Conservation (phyloP, 92 coral and sea anemone species). For the Actinostola sp. region DNA sequence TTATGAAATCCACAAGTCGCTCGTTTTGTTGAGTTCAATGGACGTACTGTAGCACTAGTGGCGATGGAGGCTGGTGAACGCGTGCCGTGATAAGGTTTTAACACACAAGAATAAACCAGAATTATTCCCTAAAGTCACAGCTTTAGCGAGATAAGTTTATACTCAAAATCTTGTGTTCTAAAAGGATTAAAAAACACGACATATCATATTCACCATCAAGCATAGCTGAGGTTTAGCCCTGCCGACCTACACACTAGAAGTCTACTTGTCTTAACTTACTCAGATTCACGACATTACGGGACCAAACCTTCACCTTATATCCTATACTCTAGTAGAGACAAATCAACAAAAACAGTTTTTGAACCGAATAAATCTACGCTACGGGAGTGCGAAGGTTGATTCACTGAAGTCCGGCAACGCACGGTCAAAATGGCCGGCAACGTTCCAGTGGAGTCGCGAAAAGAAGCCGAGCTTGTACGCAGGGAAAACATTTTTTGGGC, state of each 20-base stretch:
- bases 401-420: too few relatives aligned
- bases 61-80: too few relatives aligned
- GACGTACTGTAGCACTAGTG: too few relatives aligned
- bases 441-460: too few relatives aligned
- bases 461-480: too few relatives aligned
- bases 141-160: conserved; percentile 18
- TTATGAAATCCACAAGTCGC: too few relatives aligned
- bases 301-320: not conserved
- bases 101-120: not conserved
- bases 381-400: too few relatives aligned
- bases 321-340: not conserved
- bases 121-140: not conserved
- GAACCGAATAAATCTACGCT: not conserved
- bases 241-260: not conserved
- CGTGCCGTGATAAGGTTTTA: not conserved
- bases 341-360: too few relatives aligned
- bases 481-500: too few relatives aligned
- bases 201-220: conserved; percentile 17
- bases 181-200: conserved; percentile 22
- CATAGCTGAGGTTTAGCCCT: conserved; percentile 10
- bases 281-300: not conserved
- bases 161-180: conserved; percentile 11
- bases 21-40: too few relatives aligned
- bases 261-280: not conserved
- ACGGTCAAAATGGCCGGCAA: too few relatives aligned